A percentile compares a stretch with the other conserved stretches of the same genome.
phyloP scores from a whole-genome alignment of 2,888 invertebrate genomes.

The Galeruca laticollis region DNA sequence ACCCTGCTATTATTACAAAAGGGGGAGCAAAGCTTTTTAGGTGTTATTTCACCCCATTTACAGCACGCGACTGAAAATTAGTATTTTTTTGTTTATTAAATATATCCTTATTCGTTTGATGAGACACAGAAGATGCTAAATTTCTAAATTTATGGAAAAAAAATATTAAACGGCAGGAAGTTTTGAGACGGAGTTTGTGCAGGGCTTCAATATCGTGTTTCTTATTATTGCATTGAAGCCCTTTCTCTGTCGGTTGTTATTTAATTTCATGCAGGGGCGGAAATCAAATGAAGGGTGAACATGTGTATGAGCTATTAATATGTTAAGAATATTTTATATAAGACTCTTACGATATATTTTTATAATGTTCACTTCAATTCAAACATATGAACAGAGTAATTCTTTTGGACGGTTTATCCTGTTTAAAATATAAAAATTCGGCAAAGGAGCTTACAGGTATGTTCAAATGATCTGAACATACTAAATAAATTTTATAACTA shows the following conservation, averaged over 20 bases:
- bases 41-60: slow-evolving; percentile 44
- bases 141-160: slow-evolving; percentile 34
- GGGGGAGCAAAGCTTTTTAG: slow-evolving; percentile 39
- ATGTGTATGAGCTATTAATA: slow-evolving; percentile 6
- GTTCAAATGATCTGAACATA: no score
- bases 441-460: no score
- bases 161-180: slow-evolving; percentile 43
- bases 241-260: slow-evolving; percentile 54
- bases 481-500: no score
- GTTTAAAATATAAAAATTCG: no score
- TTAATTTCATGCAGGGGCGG: slow-evolving; percentile 56
- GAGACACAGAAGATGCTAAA: slow-evolving; percentile 42
- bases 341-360: no score
- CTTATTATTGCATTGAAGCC: slow-evolving; percentile 57
- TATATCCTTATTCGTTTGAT: slow-evolving; percentile 53
- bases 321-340: background rate
- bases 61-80: slow-evolving; percentile 52
- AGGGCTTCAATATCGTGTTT: slow-evolving; percentile 59
- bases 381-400: no score
- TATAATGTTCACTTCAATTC: no score
- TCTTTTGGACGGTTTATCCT: no score
- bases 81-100: slow-evolving; percentile 57
- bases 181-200: slow-evolving; percentile 41
- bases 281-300: slow-evolving; percentile 50
- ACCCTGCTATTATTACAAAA: slow-evolving; percentile 55